These are phyloP conservation scores for Myopa tessellatipennis DNA, from an alignment of 2,888 invertebrate genomes.

Conservation along the genomic window DNA sequence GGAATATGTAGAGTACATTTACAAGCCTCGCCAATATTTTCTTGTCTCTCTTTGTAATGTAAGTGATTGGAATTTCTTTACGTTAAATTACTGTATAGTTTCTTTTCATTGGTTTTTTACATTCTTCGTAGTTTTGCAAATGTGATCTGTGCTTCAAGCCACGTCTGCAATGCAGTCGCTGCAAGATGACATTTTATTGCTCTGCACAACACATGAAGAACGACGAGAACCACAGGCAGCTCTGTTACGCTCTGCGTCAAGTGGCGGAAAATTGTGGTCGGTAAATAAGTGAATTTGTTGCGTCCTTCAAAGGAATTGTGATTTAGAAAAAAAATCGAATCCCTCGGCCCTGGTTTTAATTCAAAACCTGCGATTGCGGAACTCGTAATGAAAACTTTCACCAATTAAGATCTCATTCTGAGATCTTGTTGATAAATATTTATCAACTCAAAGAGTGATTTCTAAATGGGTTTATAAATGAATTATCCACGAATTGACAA, in stretches of 20 bases:
- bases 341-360: too few relatives aligned
- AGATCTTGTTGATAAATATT: too few relatives aligned
- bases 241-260: conserved; percentile 74
- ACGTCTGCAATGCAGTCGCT: conserved; percentile 67
- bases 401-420: too few relatives aligned
- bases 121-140: conserved; percentile 59
- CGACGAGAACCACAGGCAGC: conserved; percentile 72
- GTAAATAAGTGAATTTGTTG: conserved; percentile 37
- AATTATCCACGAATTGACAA: too few relatives aligned
- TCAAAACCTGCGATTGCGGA: too few relatives aligned
- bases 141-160: conserved; percentile 54
- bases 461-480: too few relatives aligned
- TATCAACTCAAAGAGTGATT: too few relatives aligned
- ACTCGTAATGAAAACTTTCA: too few relatives aligned
- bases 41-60: conserved; percentile 72
- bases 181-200: conserved; percentile 76
- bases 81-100: neutral
- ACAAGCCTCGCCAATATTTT: conserved; percentile 75
- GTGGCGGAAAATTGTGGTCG: conserved; percentile 72
- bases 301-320: too few relatives aligned
- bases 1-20: conserved; percentile 74
- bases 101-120: conserved; percentile 44
- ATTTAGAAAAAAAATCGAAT: too few relatives aligned
- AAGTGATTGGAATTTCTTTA: conserved; percentile 41
- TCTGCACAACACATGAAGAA: conserved; percentile 72